Conservation (phyloP, 2,797 vertebrate species). For the Xenentodon cancila region DNA sequence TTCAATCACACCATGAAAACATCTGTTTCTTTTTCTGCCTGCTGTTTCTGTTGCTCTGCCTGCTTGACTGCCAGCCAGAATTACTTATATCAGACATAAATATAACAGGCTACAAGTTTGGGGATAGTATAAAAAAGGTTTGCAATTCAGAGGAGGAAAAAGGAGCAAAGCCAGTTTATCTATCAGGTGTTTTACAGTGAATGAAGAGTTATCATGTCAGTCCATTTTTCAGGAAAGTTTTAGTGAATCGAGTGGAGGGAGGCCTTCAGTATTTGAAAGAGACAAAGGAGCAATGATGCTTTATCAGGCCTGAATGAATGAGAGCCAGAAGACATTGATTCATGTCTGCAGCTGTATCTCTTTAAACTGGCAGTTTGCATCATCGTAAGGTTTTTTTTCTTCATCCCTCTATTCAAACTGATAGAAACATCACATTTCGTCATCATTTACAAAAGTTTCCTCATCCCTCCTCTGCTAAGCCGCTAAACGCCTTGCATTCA, state of each 20-base stretch:
- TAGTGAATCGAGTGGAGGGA: constrained; percentile 47
- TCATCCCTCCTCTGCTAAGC: background rate
- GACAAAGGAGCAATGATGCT: constrained; percentile 36
- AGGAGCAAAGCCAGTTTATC: constrained; percentile 41
- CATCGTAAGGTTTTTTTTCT: background rate
- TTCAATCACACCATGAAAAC: constrained; percentile 50
- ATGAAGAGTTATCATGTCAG: constrained; percentile 51
- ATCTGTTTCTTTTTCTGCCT: constrained; percentile 23
- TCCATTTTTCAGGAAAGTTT: constrained; percentile 45
- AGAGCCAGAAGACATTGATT: constrained; percentile 32
- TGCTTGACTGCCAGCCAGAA: constrained; percentile 42
- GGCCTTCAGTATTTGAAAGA: constrained; percentile 28
- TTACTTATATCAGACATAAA: constrained; percentile 15
- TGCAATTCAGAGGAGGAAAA: constrained; percentile 6
- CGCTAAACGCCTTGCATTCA: background rate
- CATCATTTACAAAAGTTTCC: background rate
- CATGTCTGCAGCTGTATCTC: constrained; percentile 2
- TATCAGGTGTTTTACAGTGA: constrained; percentile 52
- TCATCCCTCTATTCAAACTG: too few relatives aligned
- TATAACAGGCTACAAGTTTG: too few relatives aligned
- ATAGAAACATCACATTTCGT: background rate
- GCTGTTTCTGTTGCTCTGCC: constrained; percentile 36
- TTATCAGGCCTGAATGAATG: constrained; percentile 37
- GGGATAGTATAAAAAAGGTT: too few relatives aligned
- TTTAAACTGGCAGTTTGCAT: constrained; percentile 1